These are phyloP conservation scores for Mergus octosetaceus DNA, from an alignment of 2,797 vertebrate species.

Conservation along the genomic window DNA sequence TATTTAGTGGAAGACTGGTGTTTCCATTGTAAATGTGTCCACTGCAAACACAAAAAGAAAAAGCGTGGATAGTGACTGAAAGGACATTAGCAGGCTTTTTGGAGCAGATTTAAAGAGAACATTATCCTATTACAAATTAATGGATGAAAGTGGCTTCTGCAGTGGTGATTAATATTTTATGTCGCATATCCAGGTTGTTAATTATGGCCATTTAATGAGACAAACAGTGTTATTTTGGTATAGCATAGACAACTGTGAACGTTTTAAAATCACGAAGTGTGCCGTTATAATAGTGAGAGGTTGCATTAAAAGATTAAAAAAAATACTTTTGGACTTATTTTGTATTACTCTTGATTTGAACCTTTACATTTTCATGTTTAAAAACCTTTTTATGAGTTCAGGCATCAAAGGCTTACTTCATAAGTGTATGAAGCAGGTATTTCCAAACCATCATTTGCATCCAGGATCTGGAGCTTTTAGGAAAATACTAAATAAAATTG, in stretches of 20 bases:
- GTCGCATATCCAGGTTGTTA: background rate
- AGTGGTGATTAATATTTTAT: slow-evolving; percentile 16
- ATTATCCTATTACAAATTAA: background rate
- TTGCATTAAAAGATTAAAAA: background rate
- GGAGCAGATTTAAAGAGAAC: background rate
- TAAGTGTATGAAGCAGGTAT: background rate
- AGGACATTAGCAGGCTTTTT: background rate
- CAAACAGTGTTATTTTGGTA: background rate
- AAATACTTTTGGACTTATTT: background rate
- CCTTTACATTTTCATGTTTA: background rate
- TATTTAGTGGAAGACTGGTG: background rate
- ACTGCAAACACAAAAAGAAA: background rate
- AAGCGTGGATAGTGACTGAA: background rate
- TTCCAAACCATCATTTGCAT: background rate
- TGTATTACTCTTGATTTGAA: background rate
- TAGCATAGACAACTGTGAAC: background rate
- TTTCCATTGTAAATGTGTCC: background rate
- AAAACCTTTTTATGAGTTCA: background rate
- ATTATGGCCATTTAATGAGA: background rate
- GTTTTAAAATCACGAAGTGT: background rate
- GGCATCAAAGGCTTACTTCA: background rate
- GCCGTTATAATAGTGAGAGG: background rate
- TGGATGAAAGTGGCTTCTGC: background rate
- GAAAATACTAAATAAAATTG: background rate
- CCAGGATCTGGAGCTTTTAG: background rate